These are phyloP conservation scores for Drosophila subsilvestris DNA, from an alignment of 2,888 invertebrate species.

Conservation along the genomic window DNA sequence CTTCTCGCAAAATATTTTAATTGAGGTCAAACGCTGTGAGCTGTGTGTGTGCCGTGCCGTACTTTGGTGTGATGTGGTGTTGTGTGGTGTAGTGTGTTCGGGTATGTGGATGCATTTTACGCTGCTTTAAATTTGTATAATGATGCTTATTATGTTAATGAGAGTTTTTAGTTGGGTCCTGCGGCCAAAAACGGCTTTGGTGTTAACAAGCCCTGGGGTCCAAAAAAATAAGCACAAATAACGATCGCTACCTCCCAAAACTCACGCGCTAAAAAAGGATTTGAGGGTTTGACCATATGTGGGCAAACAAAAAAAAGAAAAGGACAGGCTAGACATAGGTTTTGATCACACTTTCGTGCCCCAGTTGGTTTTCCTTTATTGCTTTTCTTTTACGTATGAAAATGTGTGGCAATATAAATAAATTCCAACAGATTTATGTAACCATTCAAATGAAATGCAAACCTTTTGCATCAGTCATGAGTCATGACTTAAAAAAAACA, in stretches of 20 bases:
- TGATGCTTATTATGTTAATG: slow-evolving; percentile 71
- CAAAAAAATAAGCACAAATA: not conserved
- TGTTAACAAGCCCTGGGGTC: slow-evolving; percentile 29
- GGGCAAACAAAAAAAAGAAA: not conserved
- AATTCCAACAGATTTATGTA: too few relatives aligned
- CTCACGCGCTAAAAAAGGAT: not conserved
- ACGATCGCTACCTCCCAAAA: not conserved
- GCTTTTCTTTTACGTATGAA: too few relatives aligned
- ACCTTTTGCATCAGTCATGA: too few relatives aligned
- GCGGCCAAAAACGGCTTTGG: slow-evolving; percentile 9
- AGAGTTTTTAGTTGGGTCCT: slow-evolving; percentile 52
- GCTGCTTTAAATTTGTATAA: slow-evolving; percentile 66
- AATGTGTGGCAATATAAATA: too few relatives aligned
- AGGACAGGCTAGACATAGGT: not conserved
- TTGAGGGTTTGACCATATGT: not conserved
- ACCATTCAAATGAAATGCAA: too few relatives aligned
- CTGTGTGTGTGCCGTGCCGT: slow-evolving; percentile 24
- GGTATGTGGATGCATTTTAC: slow-evolving; percentile 50
- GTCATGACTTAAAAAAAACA: too few relatives aligned
- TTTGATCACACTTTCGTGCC: not conserved
- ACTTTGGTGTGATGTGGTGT: slow-evolving; percentile 7
- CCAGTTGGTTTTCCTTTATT: too few relatives aligned
- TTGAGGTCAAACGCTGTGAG: slow-evolving; percentile 63
- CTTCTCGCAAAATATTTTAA: slow-evolving; percentile 62
- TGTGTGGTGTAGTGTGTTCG: slow-evolving; percentile 5